A percentile compares a stretch with the other conserved stretches of the same genome.
Evolutionary conservation across 2,113 vertebrate species (phyloP).

Genomic region (Mormyrus iriodes): DNA sequence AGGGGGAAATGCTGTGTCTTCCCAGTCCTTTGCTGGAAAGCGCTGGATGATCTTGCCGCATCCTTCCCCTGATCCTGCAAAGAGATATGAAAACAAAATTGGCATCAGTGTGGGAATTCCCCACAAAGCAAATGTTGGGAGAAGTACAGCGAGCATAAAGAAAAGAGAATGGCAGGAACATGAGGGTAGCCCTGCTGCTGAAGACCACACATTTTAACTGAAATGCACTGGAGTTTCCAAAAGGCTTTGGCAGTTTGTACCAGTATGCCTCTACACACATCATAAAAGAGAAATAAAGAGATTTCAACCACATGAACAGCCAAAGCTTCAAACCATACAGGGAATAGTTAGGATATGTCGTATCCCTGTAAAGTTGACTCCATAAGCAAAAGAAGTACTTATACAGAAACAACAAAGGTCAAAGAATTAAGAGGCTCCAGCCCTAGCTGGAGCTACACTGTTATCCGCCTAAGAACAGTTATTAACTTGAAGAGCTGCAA

Average conservation of each 20-base stretch:
- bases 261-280: neutral
- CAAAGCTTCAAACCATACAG: neutral
- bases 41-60: constrained; percentile 96
- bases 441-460: neutral
- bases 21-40: constrained; percentile 94
- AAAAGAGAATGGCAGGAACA: neutral
- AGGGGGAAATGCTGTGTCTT: constrained; percentile 91
- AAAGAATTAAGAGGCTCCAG: neutral
- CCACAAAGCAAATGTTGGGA: neutral
- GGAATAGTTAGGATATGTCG: neutral
- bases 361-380: neutral
- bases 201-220: neutral
- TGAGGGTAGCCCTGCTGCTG: neutral
- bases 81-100: constrained; percentile 26
- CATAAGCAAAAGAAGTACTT: neutral
- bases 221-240: neutral
- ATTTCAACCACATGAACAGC: neutral
- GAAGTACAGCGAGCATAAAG: neutral
- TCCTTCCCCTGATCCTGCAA: constrained; percentile 80
- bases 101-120: constrained; percentile 10
- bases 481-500: neutral
- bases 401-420: neutral
- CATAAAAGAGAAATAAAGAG: neutral
- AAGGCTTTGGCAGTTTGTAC: neutral
- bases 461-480: neutral